Evolutionary conservation across 2,888 invertebrate species (phyloP).

Genomic region (Gryllus longicercus): DNA sequence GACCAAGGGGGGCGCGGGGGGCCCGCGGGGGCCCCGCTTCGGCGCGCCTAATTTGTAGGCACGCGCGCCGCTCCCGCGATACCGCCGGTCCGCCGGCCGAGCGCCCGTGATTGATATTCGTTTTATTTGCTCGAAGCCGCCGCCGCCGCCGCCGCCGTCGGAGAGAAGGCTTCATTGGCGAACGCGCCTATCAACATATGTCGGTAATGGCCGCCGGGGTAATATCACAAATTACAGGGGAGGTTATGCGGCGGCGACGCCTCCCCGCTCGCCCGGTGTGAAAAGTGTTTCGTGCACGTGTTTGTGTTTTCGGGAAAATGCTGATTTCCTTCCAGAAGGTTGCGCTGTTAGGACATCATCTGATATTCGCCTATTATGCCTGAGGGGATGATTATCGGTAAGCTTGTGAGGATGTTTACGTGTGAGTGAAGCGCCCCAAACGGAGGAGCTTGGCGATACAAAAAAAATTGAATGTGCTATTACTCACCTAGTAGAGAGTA

Average conservation of each 20-base stretch:
- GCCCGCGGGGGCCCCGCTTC: not conserved
- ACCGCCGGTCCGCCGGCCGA: not conserved
- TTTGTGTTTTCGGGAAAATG: too few relatives aligned
- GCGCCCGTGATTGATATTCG: not conserved
- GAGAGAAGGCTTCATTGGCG: not conserved
- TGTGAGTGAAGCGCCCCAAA: too few relatives aligned
- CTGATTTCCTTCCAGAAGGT: too few relatives aligned
- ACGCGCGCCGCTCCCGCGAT: not conserved
- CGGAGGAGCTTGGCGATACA: too few relatives aligned
- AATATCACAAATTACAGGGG: not conserved
- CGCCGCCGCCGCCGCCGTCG: not conserved
- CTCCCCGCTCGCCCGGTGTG: not conserved
- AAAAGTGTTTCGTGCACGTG: too few relatives aligned
- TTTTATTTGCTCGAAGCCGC: not conserved
- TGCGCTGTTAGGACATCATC: too few relatives aligned
- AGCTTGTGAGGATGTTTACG: too few relatives aligned
- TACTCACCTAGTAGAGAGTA: too few relatives aligned
- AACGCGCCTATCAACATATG: not conserved
- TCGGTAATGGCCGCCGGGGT: not conserved
- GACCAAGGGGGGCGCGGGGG: not conserved
- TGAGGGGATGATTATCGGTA: too few relatives aligned
- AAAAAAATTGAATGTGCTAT: too few relatives aligned
- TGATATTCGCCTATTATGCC: too few relatives aligned
- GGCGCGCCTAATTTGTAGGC: constrained; percentile 1
- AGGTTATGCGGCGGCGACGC: not conserved